Evolutionary conservation across 2,113 vertebrate genomes (phyloP).

Genomic region (Jacana jacana): DNA sequence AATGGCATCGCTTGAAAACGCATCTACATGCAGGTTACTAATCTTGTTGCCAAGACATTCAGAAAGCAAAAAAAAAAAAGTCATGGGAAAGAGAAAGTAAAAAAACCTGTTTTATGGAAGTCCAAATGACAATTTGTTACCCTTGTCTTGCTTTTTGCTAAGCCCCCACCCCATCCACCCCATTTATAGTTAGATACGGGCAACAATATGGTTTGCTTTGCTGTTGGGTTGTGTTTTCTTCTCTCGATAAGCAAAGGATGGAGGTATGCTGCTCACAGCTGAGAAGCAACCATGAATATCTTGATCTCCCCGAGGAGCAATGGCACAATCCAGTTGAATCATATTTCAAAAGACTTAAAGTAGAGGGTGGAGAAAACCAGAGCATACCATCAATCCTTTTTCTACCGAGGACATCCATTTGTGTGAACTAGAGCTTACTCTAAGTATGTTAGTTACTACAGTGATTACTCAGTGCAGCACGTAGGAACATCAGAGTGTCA

Average conservation of each 20-base stretch:
- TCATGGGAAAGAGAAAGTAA: not conserved
- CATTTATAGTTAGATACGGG: not conserved
- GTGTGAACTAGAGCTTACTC: not conserved
- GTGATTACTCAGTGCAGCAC: not conserved
- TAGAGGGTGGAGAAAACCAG: not conserved
- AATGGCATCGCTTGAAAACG: not conserved
- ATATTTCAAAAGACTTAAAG: not conserved
- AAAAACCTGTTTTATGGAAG: accelerated
- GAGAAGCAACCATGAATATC: not conserved
- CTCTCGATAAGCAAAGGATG: not conserved
- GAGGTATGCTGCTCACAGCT: not conserved
- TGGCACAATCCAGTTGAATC: not conserved
- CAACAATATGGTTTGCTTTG: not conserved
- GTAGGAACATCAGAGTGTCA: not conserved
- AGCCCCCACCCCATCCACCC: not conserved
- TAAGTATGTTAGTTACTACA: not conserved
- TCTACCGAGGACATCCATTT: not conserved
- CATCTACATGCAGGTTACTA: not conserved
- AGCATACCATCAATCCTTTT: not conserved
- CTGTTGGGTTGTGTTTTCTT: not conserved
- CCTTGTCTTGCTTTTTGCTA: not conserved
- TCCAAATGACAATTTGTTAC: not conserved
- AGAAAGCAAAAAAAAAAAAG: not conserved
- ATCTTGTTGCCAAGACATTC: not conserved
- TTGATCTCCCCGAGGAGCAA: not conserved